A percentile compares a stretch with the other conserved stretches of the same genome.
These are phyloP conservation scores for Aphelinus atriplicis DNA, from an alignment of 1,140 invertebrate species.

Conservation along the genomic window DNA sequence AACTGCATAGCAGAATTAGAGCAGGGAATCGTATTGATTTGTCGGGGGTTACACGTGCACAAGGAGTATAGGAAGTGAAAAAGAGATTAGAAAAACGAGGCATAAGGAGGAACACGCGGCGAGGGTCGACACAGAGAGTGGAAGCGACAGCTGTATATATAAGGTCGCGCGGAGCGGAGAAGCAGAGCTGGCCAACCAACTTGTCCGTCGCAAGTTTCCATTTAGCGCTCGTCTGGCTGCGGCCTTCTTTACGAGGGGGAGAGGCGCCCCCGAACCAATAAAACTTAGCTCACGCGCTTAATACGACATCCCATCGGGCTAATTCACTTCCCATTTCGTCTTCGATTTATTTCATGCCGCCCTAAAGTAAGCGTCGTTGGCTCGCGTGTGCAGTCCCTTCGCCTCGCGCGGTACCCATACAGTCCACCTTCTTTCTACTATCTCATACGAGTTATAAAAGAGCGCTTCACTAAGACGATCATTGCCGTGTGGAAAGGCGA, in stretches of 20 bases:
- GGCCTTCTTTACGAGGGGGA: slow-evolving; percentile 26
- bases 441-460: not conserved
- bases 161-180: not conserved
- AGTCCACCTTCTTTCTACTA: not conserved
- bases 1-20: no score
- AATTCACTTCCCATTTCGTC: slow-evolving; percentile 36
- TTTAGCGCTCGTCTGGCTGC: slow-evolving; percentile 24
- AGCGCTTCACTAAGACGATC: not conserved
- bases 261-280: slow-evolving; percentile 26
- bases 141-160: not conserved
- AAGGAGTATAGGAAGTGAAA: not conserved
- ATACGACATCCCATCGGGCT: slow-evolving; percentile 38
- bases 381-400: not conserved
- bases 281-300: slow-evolving; percentile 39
- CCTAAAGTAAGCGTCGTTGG: no score
- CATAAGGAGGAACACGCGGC: not conserved
- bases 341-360: slow-evolving; percentile 25
- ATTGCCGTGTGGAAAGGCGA: not conserved
- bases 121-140: not conserved
- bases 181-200: not conserved
- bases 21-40: no score
- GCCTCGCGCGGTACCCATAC: no score
- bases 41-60: no score
- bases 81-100: not conserved
- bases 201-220: slow-evolving; percentile 26